A percentile compares a stretch with the other conserved stretches of the same genome.
phyloP scores from a whole-genome alignment of 1,140 invertebrate genomes.

The Pinna nobilis region DNA sequence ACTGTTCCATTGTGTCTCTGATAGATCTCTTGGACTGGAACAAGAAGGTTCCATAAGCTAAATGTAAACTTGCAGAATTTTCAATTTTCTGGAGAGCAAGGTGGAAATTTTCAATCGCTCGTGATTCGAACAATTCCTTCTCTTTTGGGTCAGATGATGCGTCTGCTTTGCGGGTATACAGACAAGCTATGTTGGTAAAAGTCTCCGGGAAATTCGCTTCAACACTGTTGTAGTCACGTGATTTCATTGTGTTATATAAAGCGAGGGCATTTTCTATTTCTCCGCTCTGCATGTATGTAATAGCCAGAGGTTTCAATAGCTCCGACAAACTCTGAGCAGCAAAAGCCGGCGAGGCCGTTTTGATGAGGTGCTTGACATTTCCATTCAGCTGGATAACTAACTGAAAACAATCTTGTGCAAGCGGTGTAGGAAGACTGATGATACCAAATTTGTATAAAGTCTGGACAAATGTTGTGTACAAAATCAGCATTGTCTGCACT shows the following conservation, averaged over 20 bases:
- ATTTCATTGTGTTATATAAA: slow-evolving; percentile 17
- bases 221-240: slow-evolving; percentile 4
- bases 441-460: no score
- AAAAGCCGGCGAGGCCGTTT: slow-evolving; percentile 10
- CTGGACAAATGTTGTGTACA: slow-evolving; percentile 19
- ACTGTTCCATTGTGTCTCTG: slow-evolving; percentile 4
- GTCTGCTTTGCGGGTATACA: slow-evolving; percentile 4
- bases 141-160: not conserved
- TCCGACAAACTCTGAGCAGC: slow-evolving; percentile 7
- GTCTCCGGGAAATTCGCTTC: slow-evolving; percentile 7
- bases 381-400: slow-evolving; percentile 12
- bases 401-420: slow-evolving; percentile 25
- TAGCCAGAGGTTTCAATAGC: slow-evolving; percentile 25
- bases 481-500: slow-evolving; percentile 14
- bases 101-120: slow-evolving; percentile 18
- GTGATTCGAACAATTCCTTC: not conserved
- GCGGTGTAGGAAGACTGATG: not conserved
- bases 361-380: slow-evolving; percentile 1
- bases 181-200: slow-evolving; percentile 32
- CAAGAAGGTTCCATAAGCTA: slow-evolving; percentile 35
- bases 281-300: slow-evolving; percentile 12
- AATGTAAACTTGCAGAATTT: slow-evolving; percentile 32
- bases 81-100: not conserved
- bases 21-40: not conserved
- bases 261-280: slow-evolving; percentile 20